Conservation (phyloP, 2,888 invertebrate genomes). For the Philhelius pedissequus region DNA sequence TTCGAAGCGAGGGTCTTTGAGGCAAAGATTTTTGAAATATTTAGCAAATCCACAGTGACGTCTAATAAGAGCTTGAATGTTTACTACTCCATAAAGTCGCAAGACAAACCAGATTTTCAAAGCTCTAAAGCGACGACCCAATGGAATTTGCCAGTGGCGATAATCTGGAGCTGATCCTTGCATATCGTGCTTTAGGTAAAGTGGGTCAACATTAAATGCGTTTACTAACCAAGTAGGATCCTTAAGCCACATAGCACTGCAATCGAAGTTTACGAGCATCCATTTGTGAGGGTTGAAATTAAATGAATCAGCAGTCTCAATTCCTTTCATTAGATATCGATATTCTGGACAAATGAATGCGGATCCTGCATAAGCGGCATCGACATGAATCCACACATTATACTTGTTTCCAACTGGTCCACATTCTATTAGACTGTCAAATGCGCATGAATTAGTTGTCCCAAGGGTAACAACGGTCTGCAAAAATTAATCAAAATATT, state of each 20-base stretch:
- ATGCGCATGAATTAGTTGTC: constrained; percentile 97
- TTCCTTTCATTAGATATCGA: constrained; percentile 91
- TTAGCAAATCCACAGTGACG: constrained; percentile 92
- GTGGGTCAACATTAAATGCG: constrained; percentile 98
- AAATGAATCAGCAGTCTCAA: constrained; percentile 95
- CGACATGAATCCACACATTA: constrained; percentile 95
- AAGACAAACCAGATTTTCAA: constrained; percentile 97
- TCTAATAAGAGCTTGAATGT: constrained; percentile 91
- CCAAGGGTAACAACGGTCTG: constrained; percentile 94
- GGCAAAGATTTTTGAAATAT: constrained; percentile 90
- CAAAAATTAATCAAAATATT: constrained; percentile 53
- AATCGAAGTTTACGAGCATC: constrained; percentile 99
- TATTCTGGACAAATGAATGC: constrained; percentile 98
- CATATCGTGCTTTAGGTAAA: constrained; percentile 96
- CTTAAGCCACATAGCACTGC: constrained; percentile 98
- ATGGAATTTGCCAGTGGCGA: constrained; percentile 98
- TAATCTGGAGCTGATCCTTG: constrained; percentile 95
- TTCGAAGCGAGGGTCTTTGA: constrained; percentile 91
- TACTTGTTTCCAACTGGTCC: constrained; percentile 91
- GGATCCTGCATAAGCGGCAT: constrained; percentile 97
- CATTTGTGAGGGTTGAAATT: constrained; percentile 99
- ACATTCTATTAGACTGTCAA: constrained; percentile 93
- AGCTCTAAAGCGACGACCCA: constrained; percentile 94
- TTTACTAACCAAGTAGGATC: constrained; percentile 93
- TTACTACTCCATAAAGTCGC: constrained; percentile 92